Evolutionary conservation across 2,888 invertebrate genomes (phyloP).

Genomic region (Drosophila differens): DNA sequence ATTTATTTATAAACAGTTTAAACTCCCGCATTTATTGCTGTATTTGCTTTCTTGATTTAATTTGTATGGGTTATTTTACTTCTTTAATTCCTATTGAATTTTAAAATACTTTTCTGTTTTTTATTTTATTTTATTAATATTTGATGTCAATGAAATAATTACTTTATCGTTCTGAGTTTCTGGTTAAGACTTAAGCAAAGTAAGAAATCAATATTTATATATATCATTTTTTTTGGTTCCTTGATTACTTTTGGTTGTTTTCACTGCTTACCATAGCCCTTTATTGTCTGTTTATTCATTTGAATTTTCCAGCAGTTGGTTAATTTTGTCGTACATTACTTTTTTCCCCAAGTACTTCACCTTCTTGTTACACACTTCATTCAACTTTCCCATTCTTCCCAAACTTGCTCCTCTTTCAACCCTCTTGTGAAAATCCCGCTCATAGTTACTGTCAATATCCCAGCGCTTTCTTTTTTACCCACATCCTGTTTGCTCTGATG

Average conservation of each 20-base stretch:
- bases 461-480: constrained; percentile 40
- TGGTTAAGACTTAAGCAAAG: not conserved
- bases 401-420: not conserved
- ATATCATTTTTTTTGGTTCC: not conserved
- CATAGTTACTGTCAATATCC: constrained; percentile 59
- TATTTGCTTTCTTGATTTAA: not conserved
- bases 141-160: not conserved
- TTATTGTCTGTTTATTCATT: not conserved
- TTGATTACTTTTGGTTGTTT: not conserved
- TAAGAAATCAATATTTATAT: not conserved
- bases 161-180: not conserved
- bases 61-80: not conserved
- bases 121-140: not conserved
- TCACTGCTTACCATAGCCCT: not conserved
- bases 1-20: not conserved
- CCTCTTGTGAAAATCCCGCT: not conserved
- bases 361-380: not conserved
- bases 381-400: not conserved
- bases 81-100: not conserved
- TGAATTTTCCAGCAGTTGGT: not conserved
- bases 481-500: constrained; percentile 49
- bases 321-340: not conserved
- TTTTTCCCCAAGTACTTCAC: not conserved
- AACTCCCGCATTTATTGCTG: not conserved
- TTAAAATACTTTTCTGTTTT: not conserved